A percentile compares a stretch with the other conserved stretches of the same genome.
Conservation (phyloP, 2,113 vertebrate genomes). For the Cebus imitator region DNA sequence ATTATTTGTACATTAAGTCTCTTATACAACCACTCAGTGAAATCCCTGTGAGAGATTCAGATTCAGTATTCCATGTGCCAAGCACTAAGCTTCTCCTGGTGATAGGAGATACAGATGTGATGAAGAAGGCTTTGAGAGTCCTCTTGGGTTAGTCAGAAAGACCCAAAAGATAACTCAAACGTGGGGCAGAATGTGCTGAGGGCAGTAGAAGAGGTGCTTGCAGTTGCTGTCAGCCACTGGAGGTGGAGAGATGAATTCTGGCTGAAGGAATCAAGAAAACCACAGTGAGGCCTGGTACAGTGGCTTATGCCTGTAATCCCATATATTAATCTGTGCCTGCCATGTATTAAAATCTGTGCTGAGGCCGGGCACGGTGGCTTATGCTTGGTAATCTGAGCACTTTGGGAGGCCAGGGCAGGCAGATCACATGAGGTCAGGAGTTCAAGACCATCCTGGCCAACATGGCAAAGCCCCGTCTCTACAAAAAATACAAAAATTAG, state of each 20-base stretch:
- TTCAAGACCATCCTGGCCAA: too few relatives aligned
- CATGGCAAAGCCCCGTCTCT: too few relatives aligned
- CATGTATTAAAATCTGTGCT: neutral
- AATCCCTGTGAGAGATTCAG: neutral
- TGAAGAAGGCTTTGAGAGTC: fast-evolving
- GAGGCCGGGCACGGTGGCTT: neutral
- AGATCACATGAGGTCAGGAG: too few relatives aligned
- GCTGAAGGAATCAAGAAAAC: neutral
- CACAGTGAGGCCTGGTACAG: too few relatives aligned
- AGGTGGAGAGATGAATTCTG: neutral
- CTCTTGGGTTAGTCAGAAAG: neutral
- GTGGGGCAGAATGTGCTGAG: neutral
- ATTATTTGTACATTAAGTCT: neutral
- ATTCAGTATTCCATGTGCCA: neutral
- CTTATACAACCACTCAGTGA: neutral
- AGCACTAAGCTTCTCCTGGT: neutral
- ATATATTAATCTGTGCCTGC: neutral
- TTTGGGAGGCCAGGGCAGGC: too few relatives aligned
- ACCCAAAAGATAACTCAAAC: neutral
- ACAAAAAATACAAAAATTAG: too few relatives aligned
- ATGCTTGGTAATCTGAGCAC: too few relatives aligned
- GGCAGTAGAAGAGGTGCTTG: fast-evolving
- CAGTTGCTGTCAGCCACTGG: neutral
- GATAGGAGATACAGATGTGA: neutral
- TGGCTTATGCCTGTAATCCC: too few relatives aligned